Evolutionary conservation across 2,888 invertebrate species (phyloP).

Genomic region (Drosophila basisetae): DNA sequence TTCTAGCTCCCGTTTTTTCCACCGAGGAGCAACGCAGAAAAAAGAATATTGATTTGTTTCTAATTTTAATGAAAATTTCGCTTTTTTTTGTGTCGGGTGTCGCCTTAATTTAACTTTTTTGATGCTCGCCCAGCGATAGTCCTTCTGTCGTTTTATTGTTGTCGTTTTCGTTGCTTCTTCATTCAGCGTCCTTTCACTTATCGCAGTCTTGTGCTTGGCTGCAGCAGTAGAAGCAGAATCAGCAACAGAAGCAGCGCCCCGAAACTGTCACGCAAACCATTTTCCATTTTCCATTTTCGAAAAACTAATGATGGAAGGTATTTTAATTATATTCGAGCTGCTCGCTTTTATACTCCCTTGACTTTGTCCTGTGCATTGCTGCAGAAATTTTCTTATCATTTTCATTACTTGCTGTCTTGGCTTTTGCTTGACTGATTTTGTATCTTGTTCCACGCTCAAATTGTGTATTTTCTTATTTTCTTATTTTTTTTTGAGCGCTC

Average conservation of each 20-base stretch:
- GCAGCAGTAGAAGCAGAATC: conserved; percentile 56
- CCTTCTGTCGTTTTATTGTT: conserved; percentile 37
- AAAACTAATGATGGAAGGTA: conserved; percentile 83
- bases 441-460: conserved; percentile 45
- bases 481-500: conserved; percentile 10
- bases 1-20: conserved; percentile 27
- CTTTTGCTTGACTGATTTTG: conserved; percentile 81
- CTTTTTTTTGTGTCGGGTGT: conserved; percentile 46
- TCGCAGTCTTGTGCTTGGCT: conserved; percentile 79
- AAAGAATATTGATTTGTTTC: conserved; percentile 81
- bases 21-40: conserved; percentile 13
- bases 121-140: conserved; percentile 73
- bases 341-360: conserved; percentile 22
- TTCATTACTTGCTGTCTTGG: conserved; percentile 71
- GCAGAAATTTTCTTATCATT: conserved; percentile 83
- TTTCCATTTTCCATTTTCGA: conserved; percentile 15
- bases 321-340: conserved; percentile 79
- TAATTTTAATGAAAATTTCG: conserved; percentile 78
- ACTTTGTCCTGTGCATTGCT: conserved; percentile 72
- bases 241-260: conserved; percentile 51
- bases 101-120: conserved; percentile 79
- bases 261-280: conserved; percentile 76
- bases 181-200: conserved; percentile 72
- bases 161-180: conserved; percentile 17
- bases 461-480: conserved; percentile 36